Evolutionary conservation across 1,140 invertebrate genomes (phyloP), one percentile per base, ranked within the genome.

Genomic region (Diploscapter pachys): DNA sequence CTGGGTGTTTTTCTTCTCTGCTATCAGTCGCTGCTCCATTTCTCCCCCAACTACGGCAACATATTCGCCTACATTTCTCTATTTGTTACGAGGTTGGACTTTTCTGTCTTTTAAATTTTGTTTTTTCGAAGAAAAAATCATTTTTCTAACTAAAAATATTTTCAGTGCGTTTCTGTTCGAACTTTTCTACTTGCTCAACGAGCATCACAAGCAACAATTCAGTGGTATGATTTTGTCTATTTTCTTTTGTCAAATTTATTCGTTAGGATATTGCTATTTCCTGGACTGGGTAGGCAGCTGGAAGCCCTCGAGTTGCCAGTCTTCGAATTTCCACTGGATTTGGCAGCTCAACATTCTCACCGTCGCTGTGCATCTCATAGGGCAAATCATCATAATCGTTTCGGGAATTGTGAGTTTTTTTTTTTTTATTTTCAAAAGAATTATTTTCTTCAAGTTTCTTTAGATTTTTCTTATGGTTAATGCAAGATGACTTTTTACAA

Each of bases 91-190:
- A n/a, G 13, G n/a, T 31, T 51, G 63, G 71, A 55, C 9, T 11
- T 59, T 59, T 68, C 51, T 8, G 8, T 55, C 51, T 54, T 68
- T 52, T 8, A 64, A 6, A 9, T 31, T 5, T 8, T 48, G 11
- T 70, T 71, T 71, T 9, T 62, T 71, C 9, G 8, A 64, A 71
- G 31, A n/a, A 13, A 5, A 61, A n/a, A 5, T 11, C 48, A 6
- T 64, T 64, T 9, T 71, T 11, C 5, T 70, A 6, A n/a, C 9
- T 68, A 31, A 31, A 31, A 31, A 31, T 31, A 31, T 31, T 31
- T 64, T 71, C 50, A 71, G 57, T 67, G 5, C 69, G 13, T 11
- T 64, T 6, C 11, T 71, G 55, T 71, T 68, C 50, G 13, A 71
- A n/a, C 13, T 64, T 5, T 71, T 71, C 8, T 49, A n/a, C 8